Conservation (phyloP, 2,113 vertebrate species). For the Psittacus erithacus region DNA sequence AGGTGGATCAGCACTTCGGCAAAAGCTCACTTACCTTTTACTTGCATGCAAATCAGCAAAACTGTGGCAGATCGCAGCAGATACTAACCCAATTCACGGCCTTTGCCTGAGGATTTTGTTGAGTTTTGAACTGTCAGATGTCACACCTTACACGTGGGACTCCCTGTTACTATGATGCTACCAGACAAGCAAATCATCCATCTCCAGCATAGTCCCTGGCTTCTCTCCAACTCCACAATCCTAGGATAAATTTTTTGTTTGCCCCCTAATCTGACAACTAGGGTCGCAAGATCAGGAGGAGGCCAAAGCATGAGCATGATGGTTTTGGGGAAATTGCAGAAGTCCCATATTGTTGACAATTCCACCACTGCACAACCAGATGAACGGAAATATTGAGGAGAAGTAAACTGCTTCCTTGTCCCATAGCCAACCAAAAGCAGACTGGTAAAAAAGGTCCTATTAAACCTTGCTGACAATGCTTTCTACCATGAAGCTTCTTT, state of each 20-base stretch:
- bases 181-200: neutral
- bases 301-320: neutral
- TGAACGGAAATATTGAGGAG: neutral
- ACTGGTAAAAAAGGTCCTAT: neutral
- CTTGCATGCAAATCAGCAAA: neutral
- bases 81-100: neutral
- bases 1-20: neutral
- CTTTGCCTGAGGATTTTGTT: neutral
- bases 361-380: neutral
- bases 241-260: neutral
- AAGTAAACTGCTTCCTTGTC: neutral
- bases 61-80: neutral
- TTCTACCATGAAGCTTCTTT: neutral
- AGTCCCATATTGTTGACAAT: neutral
- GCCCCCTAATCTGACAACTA: neutral
- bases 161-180: neutral
- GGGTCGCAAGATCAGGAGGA: neutral
- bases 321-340: neutral
- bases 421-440: neutral
- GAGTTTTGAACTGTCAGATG: neutral
- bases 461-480: neutral
- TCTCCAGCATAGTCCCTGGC: accelerated
- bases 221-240: neutral
- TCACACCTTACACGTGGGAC: neutral
- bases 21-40: neutral